These are phyloP conservation scores for Anoplolepis gracilipes DNA, from an alignment of 1,140 invertebrate genomes.

Conservation along the genomic window DNA sequence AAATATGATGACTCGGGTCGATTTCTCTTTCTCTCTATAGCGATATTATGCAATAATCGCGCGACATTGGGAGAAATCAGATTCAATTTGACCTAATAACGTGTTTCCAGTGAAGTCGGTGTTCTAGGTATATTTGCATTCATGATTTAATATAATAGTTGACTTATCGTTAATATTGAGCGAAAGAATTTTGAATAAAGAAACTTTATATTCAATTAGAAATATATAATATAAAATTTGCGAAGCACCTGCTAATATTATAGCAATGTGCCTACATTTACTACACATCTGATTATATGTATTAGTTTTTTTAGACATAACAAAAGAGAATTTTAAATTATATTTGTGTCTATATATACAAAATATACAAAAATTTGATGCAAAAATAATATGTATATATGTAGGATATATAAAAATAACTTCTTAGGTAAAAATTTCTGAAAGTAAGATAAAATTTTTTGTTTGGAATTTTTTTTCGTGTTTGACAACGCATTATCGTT, in stretches of 20 bases:
- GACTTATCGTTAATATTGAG: background rate
- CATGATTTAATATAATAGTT: conserved; percentile 14
- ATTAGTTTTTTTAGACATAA: background rate
- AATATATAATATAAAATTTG: background rate
- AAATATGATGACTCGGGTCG: conserved; percentile 28
- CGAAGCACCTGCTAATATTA: background rate
- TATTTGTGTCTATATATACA: background rate
- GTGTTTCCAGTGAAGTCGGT: background rate
- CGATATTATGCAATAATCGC: conserved; percentile 26
- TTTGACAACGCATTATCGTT: background rate
- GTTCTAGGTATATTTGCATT: background rate
- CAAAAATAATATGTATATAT: background rate
- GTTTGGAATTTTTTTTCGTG: background rate
- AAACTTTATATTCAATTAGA: conserved; percentile 19
- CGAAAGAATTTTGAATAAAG: background rate
- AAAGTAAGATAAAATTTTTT: background rate
- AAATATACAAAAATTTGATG: too few species aligned
- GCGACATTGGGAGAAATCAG: background rate
- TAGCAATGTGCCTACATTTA: background rate
- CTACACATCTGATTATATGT: background rate
- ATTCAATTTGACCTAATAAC: conserved; percentile 13
- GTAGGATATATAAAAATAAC: background rate
- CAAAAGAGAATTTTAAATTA: background rate
- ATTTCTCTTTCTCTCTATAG: conserved; percentile 22
- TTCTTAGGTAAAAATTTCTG: background rate